Base-by-base conservation (phyloP, 1,140 invertebrate genomes). In the Drusus annulatus region DNA sequence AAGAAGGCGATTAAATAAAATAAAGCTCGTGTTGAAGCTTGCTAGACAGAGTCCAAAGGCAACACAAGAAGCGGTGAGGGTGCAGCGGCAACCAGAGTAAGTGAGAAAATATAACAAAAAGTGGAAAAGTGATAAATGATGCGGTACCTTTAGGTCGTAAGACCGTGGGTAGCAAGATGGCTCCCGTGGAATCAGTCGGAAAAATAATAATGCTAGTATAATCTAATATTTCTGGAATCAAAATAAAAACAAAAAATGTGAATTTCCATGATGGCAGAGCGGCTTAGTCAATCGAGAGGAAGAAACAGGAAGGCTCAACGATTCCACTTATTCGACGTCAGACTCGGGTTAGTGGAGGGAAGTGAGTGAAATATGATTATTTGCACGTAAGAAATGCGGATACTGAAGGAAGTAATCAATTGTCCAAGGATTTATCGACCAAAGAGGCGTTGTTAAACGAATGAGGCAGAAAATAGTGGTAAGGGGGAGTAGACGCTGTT, bases 131-230 rank as follows among this genome's bases (percentile, higher is more conserved):
- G 71, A 80, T 80, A 82, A 82, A 80, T 83, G 63, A 65, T 78
- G 76, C 50, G 58, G 85, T 93, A 95, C 94, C 94, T 94, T 93
- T 92, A 83, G 93, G 92, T 87, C 92, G 92, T 86, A 93, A 90
- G 85, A 94, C 91, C 84, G 93, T 91, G 84, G 94, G 94, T 87
- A 93, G 91, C 87, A 92, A 91, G 84, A 93, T 92, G 79, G 91
- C 92, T 87, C 94, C 94, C 84, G 91, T 91, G 79, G 94, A 93
- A 91, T 95, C 94, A 86, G 94, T 95, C 85, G 94, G 94, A 90
- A 94, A 95, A 88, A 93, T 90, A 89, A 94, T 91, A 89, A 94
- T 91, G 90, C 92, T 94, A 92, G 83, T 82, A 82, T 93, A 94
- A 91, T 94, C 93, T 91, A 93, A 92, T 87, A 93, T 91, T 91